Evolutionary conservation across 2,888 invertebrate genomes (phyloP), one percentile per base, ranked within the genome.

Genomic region (Danaus chrysippus): DNA sequence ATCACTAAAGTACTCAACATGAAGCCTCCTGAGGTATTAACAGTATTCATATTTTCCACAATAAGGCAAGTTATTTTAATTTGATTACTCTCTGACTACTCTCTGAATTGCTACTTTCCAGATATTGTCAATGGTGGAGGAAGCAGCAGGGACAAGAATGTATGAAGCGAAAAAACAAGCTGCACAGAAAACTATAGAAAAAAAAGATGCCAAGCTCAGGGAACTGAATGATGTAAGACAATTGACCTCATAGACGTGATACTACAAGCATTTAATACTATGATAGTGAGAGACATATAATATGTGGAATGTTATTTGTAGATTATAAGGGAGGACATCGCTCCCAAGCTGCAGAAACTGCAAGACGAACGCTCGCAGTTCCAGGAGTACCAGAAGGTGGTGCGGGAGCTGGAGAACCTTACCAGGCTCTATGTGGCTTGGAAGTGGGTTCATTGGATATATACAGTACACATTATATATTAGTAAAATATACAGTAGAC

Each of bases 1-100:
- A 98, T 99, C 71, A 99, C 99, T 1, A 99, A 99, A 92, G 99
- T 99, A 1, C 91, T 99, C 34, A 99, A 98, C 82, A 99, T 99
- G 99, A 99, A 99, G 80, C 98, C 99, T 0, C 93, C 94, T 54
- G 99, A 99, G 93, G 97, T 97, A 83, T 68, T 15, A 3, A 34
- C 23, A 34, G n/a, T n/a, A 19, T 12, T 49, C 43, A 46, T 42
- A 49, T 19, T 10, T 55, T 34, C 23, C 10, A 58, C 52, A 8
- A 10, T 2, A n/a, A 44, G 10, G 12, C 23, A 55, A 23, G 11
- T 13, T 23, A 54, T 13, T 10, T 1, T 58, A 42, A 42, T 19
- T 56, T 23, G 1, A 46, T 49, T 13, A 49, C 17, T 12, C 56
- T 62, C 15, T n/a, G 42, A 34, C n/a, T 55, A 53, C 6, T 42